These are phyloP conservation scores for Oscheius sp. DNA, from an alignment of 2,888 invertebrate genomes.

Conservation along the genomic window DNA sequence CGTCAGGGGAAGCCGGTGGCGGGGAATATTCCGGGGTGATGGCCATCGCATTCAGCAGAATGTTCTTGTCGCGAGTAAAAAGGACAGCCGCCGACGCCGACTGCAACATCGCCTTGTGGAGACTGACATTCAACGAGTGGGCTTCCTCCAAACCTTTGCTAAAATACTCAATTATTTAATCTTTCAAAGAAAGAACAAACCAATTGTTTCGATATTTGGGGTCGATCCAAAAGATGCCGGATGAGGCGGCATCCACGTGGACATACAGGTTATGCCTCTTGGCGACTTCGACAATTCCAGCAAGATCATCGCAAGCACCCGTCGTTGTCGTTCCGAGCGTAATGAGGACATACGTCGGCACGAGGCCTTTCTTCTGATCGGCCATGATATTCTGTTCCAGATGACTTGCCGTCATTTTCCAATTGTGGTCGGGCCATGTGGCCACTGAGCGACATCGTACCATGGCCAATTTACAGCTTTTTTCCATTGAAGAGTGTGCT, in stretches of 20 bases:
- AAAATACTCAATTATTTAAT: background rate
- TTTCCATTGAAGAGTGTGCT: slow-evolving; percentile 93
- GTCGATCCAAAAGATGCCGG: slow-evolving; percentile 93
- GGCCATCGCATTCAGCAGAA: slow-evolving; percentile 2
- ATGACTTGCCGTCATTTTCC: slow-evolving; percentile 82
- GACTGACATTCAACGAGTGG: slow-evolving; percentile 47
- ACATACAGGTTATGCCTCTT: slow-evolving; percentile 81
- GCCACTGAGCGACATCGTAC: slow-evolving; percentile 91
- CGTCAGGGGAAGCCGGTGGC: background rate
- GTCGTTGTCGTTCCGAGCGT: slow-evolving; percentile 95
- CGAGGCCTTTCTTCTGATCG: slow-evolving; percentile 88
- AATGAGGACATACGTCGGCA: slow-evolving; percentile 90
- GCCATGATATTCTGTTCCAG: slow-evolving; percentile 80
- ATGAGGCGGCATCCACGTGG: slow-evolving; percentile 92
- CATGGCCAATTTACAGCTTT: slow-evolving; percentile 89
- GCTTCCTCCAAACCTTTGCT: slow-evolving; percentile 76
- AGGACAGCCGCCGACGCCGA: slow-evolving; percentile 29
- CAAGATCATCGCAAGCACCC: slow-evolving; percentile 92
- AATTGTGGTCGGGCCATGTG: slow-evolving; percentile 81
- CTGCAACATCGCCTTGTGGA: slow-evolving; percentile 43
- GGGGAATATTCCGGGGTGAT: background rate
- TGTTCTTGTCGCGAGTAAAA: slow-evolving; percentile 1
- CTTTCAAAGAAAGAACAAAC: background rate
- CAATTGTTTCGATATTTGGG: slow-evolving; percentile 83
- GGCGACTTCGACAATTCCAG: slow-evolving; percentile 87